Conservation (phyloP, 1,140 invertebrate genomes). For the Ladona fulva region DNA sequence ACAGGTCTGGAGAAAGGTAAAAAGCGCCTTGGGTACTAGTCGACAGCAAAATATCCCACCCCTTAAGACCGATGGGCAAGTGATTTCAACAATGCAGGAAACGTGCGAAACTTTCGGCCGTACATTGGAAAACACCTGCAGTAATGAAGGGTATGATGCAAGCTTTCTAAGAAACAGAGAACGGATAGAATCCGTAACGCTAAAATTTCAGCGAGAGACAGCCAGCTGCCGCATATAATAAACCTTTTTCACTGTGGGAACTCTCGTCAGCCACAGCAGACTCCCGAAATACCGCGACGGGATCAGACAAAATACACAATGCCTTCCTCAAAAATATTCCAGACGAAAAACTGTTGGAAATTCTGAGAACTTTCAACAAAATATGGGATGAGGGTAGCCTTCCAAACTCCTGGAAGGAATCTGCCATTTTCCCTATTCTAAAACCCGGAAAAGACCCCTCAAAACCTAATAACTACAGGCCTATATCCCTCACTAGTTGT, state of each 20-base stretch:
- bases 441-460: no score
- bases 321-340: not conserved
- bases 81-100: not conserved
- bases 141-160: not conserved
- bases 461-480: no score
- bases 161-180: not conserved
- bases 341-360: not conserved
- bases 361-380: not conserved
- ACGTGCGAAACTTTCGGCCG: not conserved
- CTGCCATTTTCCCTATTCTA: no score
- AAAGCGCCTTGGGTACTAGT: no score
- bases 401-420: no score
- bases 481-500: no score
- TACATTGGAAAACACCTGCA: not conserved
- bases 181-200: not conserved
- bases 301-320: not conserved
- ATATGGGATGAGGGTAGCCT: no score
- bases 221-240: not conserved
- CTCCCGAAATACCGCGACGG: not conserved
- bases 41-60: not conserved
- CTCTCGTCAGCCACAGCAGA: not conserved
- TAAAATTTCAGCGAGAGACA: not conserved
- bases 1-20: no score
- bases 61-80: not conserved
- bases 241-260: not conserved